phyloP scores from a whole-genome alignment of 2,113 vertebrate genomes.

The Scalopus aquaticus region DNA sequence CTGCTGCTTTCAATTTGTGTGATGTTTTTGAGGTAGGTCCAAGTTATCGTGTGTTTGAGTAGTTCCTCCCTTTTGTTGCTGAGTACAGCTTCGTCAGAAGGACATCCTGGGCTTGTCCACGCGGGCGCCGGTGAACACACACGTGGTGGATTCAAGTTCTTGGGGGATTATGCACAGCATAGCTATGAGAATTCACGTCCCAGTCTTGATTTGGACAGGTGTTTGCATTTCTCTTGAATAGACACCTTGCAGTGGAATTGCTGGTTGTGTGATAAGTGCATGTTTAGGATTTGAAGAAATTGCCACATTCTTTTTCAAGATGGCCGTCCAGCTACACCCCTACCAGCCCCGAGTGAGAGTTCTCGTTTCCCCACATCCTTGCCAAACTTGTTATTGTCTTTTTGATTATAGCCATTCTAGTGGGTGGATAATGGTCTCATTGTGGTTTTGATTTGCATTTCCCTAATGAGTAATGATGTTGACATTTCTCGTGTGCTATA shows the following conservation, averaged over 20 bases:
- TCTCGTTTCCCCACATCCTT: not conserved
- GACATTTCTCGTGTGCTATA: not conserved
- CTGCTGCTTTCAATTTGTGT: not conserved
- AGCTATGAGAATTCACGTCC: fast-evolving
- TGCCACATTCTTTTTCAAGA: not conserved
- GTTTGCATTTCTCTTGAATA: not conserved
- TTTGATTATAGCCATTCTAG: not conserved
- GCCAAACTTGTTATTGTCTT: not conserved
- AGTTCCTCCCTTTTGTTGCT: not conserved
- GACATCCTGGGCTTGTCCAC: not conserved
- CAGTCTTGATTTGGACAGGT: not conserved
- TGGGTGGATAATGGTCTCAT: not conserved
- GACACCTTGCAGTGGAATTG: not conserved
- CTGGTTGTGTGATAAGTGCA: not conserved
- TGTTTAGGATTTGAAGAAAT: not conserved
- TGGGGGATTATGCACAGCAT: not conserved
- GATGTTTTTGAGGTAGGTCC: not conserved
- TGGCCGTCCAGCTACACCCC: not conserved
- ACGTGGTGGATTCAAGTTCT: not conserved
- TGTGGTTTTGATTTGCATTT: constrained; percentile 38
- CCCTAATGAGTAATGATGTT: not conserved
- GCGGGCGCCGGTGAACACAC: not conserved
- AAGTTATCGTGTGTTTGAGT: fast-evolving
- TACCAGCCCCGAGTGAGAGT: not conserved
- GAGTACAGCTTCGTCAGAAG: not conserved